Conservation (phyloP, 1,140 invertebrate species). For the Drosophila punjabiensis region DNA sequence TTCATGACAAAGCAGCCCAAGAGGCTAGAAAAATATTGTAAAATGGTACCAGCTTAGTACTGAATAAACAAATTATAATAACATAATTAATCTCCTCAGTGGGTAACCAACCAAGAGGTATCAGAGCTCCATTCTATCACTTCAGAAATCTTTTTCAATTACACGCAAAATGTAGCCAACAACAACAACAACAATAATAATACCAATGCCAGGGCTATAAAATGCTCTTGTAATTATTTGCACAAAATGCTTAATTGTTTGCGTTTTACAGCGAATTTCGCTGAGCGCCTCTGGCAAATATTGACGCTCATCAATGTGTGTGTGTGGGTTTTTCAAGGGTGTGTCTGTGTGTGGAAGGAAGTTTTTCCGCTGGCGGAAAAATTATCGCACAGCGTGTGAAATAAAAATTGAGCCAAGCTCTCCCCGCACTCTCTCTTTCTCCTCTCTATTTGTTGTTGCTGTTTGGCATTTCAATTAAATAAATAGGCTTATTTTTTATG, state of each 20-base stretch:
- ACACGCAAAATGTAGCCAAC: constrained; percentile 68
- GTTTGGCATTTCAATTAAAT: constrained; percentile 77
- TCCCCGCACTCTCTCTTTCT: background rate
- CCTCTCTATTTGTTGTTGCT: constrained; percentile 36
- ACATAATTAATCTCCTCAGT: background rate
- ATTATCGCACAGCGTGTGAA: constrained; percentile 67
- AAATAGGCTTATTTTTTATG: constrained; percentile 80
- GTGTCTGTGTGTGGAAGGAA: constrained; percentile 19
- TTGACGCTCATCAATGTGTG: constrained; percentile 57
- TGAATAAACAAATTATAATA: background rate
- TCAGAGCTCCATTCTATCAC: constrained; percentile 6
- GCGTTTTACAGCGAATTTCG: constrained; percentile 74
- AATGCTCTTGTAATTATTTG: constrained; percentile 73
- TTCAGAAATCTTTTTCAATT: constrained; percentile 61
- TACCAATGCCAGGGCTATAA: constrained; percentile 43
- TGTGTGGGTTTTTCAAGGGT: constrained; percentile 9
- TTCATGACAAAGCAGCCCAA: background rate
- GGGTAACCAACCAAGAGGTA: background rate
- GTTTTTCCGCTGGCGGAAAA: constrained; percentile 57
- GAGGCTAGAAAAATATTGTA: background rate
- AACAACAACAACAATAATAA: constrained; percentile 17
- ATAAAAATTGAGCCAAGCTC: constrained; percentile 34
- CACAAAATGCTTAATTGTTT: constrained; percentile 80
- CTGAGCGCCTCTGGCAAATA: constrained; percentile 62
- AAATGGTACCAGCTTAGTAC: background rate